These are phyloP conservation scores for Euplexia lucipara DNA, from an alignment of 2,888 invertebrate genomes.

Conservation along the genomic window DNA sequence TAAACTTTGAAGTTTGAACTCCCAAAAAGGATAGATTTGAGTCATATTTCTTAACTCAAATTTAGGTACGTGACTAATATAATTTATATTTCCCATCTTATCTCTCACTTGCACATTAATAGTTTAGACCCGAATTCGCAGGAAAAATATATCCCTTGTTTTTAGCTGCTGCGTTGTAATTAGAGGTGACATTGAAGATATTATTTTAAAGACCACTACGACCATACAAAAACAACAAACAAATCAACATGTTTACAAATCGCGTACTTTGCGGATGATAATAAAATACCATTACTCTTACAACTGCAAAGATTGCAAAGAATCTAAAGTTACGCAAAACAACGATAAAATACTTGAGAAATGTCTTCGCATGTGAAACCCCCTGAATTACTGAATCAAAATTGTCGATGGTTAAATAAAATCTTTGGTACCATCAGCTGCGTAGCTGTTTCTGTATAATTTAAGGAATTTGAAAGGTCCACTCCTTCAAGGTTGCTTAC, in stretches of 20 bases:
- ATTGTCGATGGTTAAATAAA: not conserved
- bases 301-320: slow-evolving; percentile 6
- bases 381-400: slow-evolving; percentile 18
- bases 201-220: slow-evolving; percentile 29
- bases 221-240: slow-evolving; percentile 26
- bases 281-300: slow-evolving; percentile 4
- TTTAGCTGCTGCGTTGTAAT: not conserved
- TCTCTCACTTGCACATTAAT: slow-evolving; percentile 1
- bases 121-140: not conserved
- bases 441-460: slow-evolving; percentile 8
- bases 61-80: slow-evolving; percentile 18
- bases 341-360: slow-evolving; percentile 9
- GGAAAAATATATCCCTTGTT: slow-evolving; percentile 3
- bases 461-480: slow-evolving; percentile 47
- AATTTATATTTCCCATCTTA: slow-evolving; percentile 4
- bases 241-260: slow-evolving; percentile 40
- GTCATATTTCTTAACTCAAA: slow-evolving; percentile 22
- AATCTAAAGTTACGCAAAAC: slow-evolving; percentile 7
- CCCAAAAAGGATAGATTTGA: slow-evolving; percentile 20
- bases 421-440: slow-evolving; percentile 5
- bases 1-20: slow-evolving; percentile 26
- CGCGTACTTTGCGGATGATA: slow-evolving; percentile 6
- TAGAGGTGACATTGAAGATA: slow-evolving; percentile 32
- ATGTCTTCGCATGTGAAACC: not conserved
- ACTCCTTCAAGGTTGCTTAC: slow-evolving; percentile 47